These are phyloP conservation scores for Pteria penguin DNA, from an alignment of 2,888 invertebrate species.

Conservation along the genomic window DNA sequence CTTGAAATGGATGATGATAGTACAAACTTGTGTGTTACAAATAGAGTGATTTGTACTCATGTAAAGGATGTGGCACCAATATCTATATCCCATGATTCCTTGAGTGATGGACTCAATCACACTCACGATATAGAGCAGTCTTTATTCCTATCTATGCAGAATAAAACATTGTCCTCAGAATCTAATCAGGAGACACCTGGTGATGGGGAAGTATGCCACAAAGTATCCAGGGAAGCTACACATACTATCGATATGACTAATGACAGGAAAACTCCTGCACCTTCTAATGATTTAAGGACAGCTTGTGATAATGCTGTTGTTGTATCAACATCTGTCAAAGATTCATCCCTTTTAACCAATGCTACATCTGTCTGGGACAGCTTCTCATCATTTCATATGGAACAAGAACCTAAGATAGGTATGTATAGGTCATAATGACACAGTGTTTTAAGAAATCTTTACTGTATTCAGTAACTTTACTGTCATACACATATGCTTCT, in stretches of 20 bases:
- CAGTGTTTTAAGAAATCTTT: too few relatives aligned
- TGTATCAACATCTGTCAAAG: constrained; percentile 21
- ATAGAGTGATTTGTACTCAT: too few relatives aligned
- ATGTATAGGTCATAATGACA: too few relatives aligned
- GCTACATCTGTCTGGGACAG: constrained; percentile 66
- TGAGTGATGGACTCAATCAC: not conserved
- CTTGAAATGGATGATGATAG: not conserved
- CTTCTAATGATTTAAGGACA: too few relatives aligned
- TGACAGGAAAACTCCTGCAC: not conserved
- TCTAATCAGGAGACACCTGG: not conserved
- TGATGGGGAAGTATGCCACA: not conserved
- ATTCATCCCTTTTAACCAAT: constrained; percentile 54
- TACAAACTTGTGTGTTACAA: not conserved
- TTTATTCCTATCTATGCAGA: not conserved
- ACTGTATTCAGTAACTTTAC: too few relatives aligned
- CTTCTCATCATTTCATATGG: too few relatives aligned
- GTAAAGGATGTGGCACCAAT: too few relatives aligned
- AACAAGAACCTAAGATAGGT: too few relatives aligned
- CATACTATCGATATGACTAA: not conserved
- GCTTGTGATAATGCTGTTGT: not conserved
- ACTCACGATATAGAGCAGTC: not conserved
- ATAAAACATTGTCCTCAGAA: constrained; percentile 17
- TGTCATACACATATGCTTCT: too few relatives aligned
- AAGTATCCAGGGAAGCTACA: not conserved
- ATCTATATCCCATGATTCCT: not conserved